Base-by-base conservation (phyloP, 2,113 vertebrate species). In the Oryzias curvinotus region DNA sequence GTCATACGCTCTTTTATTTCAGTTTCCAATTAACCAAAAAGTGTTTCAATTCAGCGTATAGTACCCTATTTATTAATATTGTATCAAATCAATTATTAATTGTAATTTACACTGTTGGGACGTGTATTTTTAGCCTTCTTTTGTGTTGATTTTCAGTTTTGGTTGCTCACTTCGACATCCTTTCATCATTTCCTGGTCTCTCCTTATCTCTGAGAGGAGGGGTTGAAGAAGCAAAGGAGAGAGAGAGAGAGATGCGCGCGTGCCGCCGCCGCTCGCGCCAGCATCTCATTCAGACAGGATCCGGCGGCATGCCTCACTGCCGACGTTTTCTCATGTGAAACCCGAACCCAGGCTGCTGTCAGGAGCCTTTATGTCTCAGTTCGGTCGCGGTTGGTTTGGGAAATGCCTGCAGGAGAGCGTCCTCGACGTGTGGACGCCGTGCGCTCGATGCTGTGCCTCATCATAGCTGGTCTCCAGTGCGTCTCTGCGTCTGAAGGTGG, bases 361-460 rank as follows among this genome's bases (percentile, higher is more conserved):
- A 3, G 14, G 57, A 64, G 54, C 75, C 44, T 80, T 68, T 42
- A 73, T 78, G 81, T 73, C 26, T 83, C 61, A 55, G 26, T 43
- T 30, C 36, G 0, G 69, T 60, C 69, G 76, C 61, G 21, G 19
- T 30, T n/a, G 30, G 61, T 41, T 51, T 47, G 65, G 70, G 88
- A 58, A 57, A 91, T 91, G 90, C 62, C 75, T 87, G 73, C 68
- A 15, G 69, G 64, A 78, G 76, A 69, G 59, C 30, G 64, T 66
- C 60, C 44, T 18, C 57, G 65, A 18, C 55, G 55, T 26, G 44
- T 58, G 50, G 54, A 57, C 52, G 65, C 71, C 10, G 74, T 51
- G 71, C 80, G 19, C 8, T 68, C 58, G 63, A 62, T 23, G 15
- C 48, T 85, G 59, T 52, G 69, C 41, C 21, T 75, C 5, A 65